Evolutionary conservation across 2,888 invertebrate genomes (phyloP).

Genomic region (Polymixis flavicincta): DNA sequence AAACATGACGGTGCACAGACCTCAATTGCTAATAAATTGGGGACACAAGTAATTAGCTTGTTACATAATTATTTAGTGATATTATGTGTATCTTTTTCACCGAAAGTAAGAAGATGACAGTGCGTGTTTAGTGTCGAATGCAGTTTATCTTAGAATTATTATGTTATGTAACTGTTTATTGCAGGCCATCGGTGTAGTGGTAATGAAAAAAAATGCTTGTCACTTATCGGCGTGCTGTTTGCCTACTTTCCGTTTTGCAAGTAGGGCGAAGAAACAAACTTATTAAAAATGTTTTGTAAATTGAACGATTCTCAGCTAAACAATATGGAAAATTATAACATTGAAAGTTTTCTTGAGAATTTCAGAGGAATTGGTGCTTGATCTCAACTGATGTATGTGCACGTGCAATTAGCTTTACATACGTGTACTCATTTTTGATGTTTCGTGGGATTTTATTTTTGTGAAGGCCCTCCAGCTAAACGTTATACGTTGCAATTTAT

Average conservation of each 20-base stretch:
- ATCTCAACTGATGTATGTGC: not conserved
- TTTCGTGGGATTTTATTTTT: not conserved
- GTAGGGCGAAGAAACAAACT: not conserved
- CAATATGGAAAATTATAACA: not conserved
- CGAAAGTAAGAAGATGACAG: conserved; percentile 3
- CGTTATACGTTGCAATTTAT: not conserved
- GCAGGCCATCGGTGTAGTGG: conserved; percentile 5
- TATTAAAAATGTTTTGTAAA: not conserved
- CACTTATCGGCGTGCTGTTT: conserved; percentile 1
- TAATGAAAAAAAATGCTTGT: conserved; percentile 16
- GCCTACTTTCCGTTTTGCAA: conserved; percentile 22
- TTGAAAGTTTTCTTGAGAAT: not conserved
- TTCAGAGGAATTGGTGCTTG: not conserved
- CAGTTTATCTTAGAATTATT: not conserved
- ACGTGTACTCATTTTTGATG: not conserved
- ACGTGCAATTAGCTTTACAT: conserved; percentile 11
- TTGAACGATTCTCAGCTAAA: not conserved
- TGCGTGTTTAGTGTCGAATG: not conserved
- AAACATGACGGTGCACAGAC: conserved; percentile 22
- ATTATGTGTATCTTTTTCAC: conserved; percentile 7
- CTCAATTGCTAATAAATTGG: conserved; percentile 16
- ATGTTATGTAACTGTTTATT: conserved; percentile 12
- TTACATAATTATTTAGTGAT: conserved; percentile 16
- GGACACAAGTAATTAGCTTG: conserved; percentile 10
- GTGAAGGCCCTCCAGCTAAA: conserved; percentile 1